Base-by-base conservation (phyloP, 2,888 invertebrate species). In the Oegoconia quadripuncta region DNA sequence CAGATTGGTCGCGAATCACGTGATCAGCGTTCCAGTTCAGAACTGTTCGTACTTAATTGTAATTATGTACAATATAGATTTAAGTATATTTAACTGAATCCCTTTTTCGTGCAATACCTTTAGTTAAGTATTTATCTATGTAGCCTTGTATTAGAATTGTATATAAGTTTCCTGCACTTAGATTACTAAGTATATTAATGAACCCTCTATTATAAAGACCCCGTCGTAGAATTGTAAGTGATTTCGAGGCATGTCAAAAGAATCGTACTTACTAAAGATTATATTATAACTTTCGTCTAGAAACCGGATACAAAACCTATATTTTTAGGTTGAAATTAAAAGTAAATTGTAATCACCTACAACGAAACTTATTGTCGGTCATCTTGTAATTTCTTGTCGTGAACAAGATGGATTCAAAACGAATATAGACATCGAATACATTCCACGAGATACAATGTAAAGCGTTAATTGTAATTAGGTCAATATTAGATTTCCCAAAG, bases 41-140 rank as follows among this genome's bases (percentile, higher is more conserved):
- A 39, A 44, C 44, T 40, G 38, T 35, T 40, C 33, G 42, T 43
- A 48, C 55, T 52, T 60, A 66, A 68, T 64, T 84, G 84, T 86
- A 86, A 83, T 82, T 83, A 84, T 84, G 83, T 82, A 84, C 70
- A 83, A 79, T 84, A 60, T 65, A 79, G 61, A 59, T 46, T 55
- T 66, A 70, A 60, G 54, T 50, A 52, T 73, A 73, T 72, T 70
- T 71, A 69, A 71, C 51, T 58, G 52, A 59, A 65, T 30, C 71
- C 66, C 70, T 62, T 75, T 81, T 75, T 80, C 78, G 86, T 86
- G 86, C 86, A 86, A 86, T 86, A 86, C 80, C 68, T 68, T 75
- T 81, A 81, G 74, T 84, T 84, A 81, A 83, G 82, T 84, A 84
- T 86, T 84, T 86, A 86, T 83, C 71, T 74, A 57, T 65, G 74